Base-by-base conservation (phyloP, 2,797 vertebrate genomes). In the Pempheris klunzingeri region DNA sequence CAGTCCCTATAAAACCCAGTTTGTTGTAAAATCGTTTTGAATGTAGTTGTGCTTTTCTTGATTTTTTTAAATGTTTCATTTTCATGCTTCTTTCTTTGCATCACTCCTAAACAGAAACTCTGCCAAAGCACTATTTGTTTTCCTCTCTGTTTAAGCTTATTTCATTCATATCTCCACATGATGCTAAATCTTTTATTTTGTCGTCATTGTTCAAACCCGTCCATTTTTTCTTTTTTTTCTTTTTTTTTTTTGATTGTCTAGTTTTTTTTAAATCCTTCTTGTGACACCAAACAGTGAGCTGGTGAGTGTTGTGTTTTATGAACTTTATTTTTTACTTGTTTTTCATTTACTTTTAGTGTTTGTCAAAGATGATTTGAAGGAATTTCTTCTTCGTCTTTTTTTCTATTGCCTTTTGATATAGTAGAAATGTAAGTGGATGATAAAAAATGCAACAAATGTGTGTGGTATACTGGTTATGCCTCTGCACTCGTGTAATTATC, bases 381-480 rank as follows among this genome's bases (percentile, higher is more conserved):
- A 32, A 17, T 80, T 68, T 66, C 64, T 34, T 36, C 8, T 63
- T 68, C 61, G 14, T 32, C 1, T 79, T 39, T 14, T 44, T 13
- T 8, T 47, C 39, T 74, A 36, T 69, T 81, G 46, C 47, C 12
- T 80, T 79, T 72, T 78, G 7, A 68, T 58, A n/a, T 65, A 36
- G 10, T 66, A 34, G 62, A 59, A 57, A 54, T 88, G 71, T 69
- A 43, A 70, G 15, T 66, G 38, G 62, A 61, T 57, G 65, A 32
- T 82, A 58, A 36, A n/a, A 1, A 46, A 20, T 61, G 7, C 30
- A 46, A 32, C 55, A 30, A 20, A 14, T 22, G 71, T 68, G 60
- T 67, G 44, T 50, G 87, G 82, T 88, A 55, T 89, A 90, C 87
- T 87, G 90, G 83, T 87, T 85, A 90, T 74, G 44, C 87, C 65